Evolutionary conservation across 2,888 invertebrate genomes (phyloP).

Genomic region (Hyppa rectilinea): DNA sequence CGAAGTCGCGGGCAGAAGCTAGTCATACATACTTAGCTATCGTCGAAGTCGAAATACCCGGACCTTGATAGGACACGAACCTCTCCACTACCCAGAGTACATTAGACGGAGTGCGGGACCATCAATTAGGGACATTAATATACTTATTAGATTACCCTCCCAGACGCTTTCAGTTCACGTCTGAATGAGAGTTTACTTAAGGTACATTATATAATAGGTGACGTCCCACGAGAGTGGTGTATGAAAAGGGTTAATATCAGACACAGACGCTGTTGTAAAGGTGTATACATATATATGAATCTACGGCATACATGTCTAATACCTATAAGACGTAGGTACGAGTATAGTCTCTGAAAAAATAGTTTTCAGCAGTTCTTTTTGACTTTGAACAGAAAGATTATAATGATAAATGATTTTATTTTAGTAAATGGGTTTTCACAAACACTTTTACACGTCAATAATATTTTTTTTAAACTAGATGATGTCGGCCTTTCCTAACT

Average conservation of each 20-base stretch:
- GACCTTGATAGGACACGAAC: not conserved
- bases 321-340: not conserved
- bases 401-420: no score
- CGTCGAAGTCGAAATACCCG: not conserved
- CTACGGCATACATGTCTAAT: not conserved
- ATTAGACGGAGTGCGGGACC: constrained; percentile 50
- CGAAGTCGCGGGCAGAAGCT: no score
- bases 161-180: constrained; percentile 42
- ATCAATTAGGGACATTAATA: constrained; percentile 63
- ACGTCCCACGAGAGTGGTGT: constrained; percentile 49
- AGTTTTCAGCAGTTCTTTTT: not conserved
- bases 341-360: not conserved
- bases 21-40: not conserved
- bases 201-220: constrained; percentile 40
- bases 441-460: no score
- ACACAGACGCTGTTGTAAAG: constrained; percentile 4
- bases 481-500: no score
- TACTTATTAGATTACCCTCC: constrained; percentile 60
- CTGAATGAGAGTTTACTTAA: constrained; percentile 45
- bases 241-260: constrained; percentile 44
- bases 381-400: no score
- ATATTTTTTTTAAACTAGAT: no score
- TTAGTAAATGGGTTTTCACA: no score
- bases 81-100: constrained; percentile 38
- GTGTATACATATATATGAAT: constrained; percentile 9